A percentile compares a stretch with the other conserved stretches of the same genome.
These are phyloP conservation scores for Heliconius congener DNA, from an alignment of 1,140 invertebrate genomes.

Conservation along the genomic window DNA sequence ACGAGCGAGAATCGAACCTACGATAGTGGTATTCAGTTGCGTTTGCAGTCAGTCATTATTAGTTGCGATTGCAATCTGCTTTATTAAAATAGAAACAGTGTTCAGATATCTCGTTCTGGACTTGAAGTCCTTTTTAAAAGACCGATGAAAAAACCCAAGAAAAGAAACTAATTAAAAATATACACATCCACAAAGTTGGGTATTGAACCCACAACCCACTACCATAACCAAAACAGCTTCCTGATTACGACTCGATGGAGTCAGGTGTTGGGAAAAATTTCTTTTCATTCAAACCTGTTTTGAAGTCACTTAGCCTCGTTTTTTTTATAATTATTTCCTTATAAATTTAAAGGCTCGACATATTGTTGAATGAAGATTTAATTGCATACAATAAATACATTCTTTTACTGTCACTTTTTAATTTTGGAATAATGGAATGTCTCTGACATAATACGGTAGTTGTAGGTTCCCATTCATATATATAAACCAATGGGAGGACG, in stretches of 20 bases:
- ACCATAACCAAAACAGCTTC: neutral
- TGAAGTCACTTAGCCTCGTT: neutral
- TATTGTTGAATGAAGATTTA: neutral
- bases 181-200: too few relatives aligned
- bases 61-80: too few relatives aligned
- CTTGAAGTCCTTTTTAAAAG: too few relatives aligned
- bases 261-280: neutral
- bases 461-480: neutral
- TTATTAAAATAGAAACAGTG: too few relatives aligned
- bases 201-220: neutral
- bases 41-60: too few relatives aligned
- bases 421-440: neutral
- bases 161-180: too few relatives aligned
- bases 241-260: neutral
- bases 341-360: neutral
- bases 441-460: neutral
- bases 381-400: neutral
- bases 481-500: too few relatives aligned
- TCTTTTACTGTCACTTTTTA: neutral
- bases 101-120: too few relatives aligned
- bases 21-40: too few relatives aligned
- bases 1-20: too few relatives aligned
- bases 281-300: neutral
- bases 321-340: conserved; percentile 11
- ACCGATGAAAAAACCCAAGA: too few relatives aligned